phyloP scores from a whole-genome alignment of 1,140 invertebrate genomes.

The Drosophila ficusphila region DNA sequence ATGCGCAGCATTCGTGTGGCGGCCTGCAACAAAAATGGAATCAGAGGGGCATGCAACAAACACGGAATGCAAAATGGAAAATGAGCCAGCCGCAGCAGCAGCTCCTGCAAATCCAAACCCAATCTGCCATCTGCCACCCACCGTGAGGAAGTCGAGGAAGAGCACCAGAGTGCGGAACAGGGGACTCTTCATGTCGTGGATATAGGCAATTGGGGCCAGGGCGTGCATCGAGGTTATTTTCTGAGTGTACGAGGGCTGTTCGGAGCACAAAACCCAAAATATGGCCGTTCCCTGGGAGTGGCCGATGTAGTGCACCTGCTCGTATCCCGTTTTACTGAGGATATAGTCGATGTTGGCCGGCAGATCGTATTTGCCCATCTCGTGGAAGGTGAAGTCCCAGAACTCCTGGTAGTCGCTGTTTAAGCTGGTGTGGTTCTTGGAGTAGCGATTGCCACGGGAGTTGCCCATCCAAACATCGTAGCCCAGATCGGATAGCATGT shows the following conservation, averaged over 20 bases:
- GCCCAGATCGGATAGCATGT: constrained; percentile 84
- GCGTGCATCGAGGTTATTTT: constrained; percentile 88
- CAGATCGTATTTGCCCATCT: constrained; percentile 91
- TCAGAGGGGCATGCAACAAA: constrained; percentile 13
- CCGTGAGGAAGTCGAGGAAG: constrained; percentile 69
- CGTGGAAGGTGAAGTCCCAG: constrained; percentile 92
- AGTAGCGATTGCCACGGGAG: constrained; percentile 88
- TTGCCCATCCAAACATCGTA: constrained; percentile 93
- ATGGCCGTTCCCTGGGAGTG: constrained; percentile 89
- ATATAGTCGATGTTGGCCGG: constrained; percentile 91
- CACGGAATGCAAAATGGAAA: constrained; percentile 11
- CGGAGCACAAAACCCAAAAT: constrained; percentile 87
- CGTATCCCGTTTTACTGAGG: constrained; percentile 86
- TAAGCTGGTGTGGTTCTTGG: constrained; percentile 85
- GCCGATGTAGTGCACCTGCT: constrained; percentile 88
- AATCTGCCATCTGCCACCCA: constrained; percentile 30
- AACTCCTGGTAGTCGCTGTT: constrained; percentile 87
- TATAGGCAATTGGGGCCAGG: constrained; percentile 88
- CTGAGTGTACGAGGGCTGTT: constrained; percentile 87
- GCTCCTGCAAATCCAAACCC: neutral
- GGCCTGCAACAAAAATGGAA: constrained; percentile 69
- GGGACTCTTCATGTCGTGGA: constrained; percentile 87
- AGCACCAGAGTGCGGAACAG: constrained; percentile 75
- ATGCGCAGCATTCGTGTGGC: constrained; percentile 85
- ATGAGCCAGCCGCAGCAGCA: neutral